Conservation (phyloP, 2,888 invertebrate species). For the Caenorhabditis wallacei region DNA sequence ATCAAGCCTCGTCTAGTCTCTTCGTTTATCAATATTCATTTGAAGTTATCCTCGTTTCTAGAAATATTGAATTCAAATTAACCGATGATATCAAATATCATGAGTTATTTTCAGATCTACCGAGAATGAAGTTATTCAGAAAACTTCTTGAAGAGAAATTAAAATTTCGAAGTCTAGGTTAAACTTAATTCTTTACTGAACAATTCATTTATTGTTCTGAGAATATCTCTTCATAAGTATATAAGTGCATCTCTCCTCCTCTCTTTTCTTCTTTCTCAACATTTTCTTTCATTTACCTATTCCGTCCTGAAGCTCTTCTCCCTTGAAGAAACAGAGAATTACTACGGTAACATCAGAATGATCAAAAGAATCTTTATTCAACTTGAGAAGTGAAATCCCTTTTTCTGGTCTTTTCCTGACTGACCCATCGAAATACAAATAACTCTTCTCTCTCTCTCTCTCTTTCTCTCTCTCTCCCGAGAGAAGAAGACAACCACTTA, state of each 20-base stretch:
- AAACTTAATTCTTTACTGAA: no score
- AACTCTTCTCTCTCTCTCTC: conserved; percentile 18
- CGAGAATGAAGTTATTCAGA: no score
- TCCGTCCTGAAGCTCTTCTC: no score
- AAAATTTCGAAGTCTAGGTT: no score
- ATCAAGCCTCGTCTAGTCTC: not conserved
- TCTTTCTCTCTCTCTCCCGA: conserved; percentile 23
- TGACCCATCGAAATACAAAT: conserved; percentile 43
- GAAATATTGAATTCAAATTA: no score
- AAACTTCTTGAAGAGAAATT: not conserved
- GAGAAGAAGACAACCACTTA: no score
- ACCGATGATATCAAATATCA: no score
- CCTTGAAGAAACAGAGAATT: not conserved
- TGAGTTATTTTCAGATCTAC: no score
- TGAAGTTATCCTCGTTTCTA: no score
- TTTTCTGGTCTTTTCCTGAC: not conserved
- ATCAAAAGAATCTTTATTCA: not conserved
- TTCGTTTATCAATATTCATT: not conserved
- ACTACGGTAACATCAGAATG: not conserved
- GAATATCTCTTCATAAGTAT: conserved; percentile 1
- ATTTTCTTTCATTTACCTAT: not conserved
- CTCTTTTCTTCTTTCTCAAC: not conserved
- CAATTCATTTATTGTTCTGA: no score
- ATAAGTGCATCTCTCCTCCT: conserved; percentile 7
- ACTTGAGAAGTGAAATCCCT: conserved; percentile 29